Conservation (phyloP, 2,113 vertebrate genomes). For the Orientallactaga bullata region DNA sequence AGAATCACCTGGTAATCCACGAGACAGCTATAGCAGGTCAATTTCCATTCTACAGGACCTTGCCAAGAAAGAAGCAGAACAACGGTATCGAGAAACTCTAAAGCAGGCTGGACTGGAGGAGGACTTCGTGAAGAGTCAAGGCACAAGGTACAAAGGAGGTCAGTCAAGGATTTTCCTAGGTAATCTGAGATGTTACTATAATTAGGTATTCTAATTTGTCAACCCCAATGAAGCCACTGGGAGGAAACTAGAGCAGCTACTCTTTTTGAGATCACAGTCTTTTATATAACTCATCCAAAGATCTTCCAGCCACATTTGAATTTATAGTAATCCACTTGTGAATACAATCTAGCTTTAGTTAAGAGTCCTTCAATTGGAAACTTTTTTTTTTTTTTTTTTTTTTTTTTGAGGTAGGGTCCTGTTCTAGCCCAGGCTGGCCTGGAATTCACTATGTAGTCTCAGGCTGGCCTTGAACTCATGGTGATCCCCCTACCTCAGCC, state of each 20-base stretch:
- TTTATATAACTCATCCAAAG: not conserved
- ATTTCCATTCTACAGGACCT: constrained; percentile 64
- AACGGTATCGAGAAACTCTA: constrained; percentile 89
- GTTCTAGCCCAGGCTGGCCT: too few species aligned
- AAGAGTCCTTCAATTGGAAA: constrained; percentile 46
- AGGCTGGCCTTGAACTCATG: too few species aligned
- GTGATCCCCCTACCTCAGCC: too few species aligned
- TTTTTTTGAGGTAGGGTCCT: too few species aligned
- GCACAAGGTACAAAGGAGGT: constrained; percentile 49
- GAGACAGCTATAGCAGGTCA: not conserved
- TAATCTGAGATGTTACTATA: constrained; percentile 59
- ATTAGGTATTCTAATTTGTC: not conserved
- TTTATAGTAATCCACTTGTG: not conserved
- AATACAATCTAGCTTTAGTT: constrained; percentile 43
- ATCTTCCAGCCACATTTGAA: not conserved
- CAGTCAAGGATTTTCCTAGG: constrained; percentile 72
- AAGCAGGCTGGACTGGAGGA: constrained; percentile 91
- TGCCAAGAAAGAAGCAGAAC: constrained; percentile 91
- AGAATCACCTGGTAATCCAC: constrained; percentile 3
- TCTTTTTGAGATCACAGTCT: constrained; percentile 19
- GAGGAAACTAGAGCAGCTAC: not conserved
- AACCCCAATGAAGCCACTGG: not conserved
- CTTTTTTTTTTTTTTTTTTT: too few species aligned
- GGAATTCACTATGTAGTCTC: too few species aligned
- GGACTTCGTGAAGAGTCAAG: constrained; percentile 91